Evolutionary conservation across 2,888 invertebrate species (phyloP).

Genomic region (Pandemis heparana): DNA sequence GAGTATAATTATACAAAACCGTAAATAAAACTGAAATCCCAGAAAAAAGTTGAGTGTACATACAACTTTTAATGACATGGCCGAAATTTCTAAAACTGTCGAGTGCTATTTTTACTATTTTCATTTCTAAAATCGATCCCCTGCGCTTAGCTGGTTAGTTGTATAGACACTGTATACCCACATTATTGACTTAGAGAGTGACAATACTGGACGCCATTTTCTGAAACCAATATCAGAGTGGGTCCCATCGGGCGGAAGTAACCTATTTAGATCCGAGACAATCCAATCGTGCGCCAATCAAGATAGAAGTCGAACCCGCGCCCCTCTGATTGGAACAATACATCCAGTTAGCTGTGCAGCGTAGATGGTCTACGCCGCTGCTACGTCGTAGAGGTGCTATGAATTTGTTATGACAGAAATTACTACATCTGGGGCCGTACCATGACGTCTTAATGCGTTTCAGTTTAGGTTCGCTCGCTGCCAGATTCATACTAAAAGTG

Average conservation of each 20-base stretch:
- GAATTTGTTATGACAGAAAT: not conserved
- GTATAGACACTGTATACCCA: not conserved
- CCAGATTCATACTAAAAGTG: no score
- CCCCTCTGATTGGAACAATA: slow-evolving; percentile 2
- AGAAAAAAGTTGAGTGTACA: no score
- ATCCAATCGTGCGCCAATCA: slow-evolving; percentile 16
- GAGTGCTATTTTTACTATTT: no score
- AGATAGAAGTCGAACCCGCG: slow-evolving; percentile 3
- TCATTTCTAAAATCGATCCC: no score
- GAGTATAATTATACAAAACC: no score
- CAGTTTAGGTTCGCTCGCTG: no score
- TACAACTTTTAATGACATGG: no score
- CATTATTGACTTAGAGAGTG: not conserved
- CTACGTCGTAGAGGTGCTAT: slow-evolving; percentile 3
- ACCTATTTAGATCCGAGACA: slow-evolving; percentile 1
- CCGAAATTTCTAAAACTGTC: no score
- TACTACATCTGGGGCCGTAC: no score
- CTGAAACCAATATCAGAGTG: not conserved
- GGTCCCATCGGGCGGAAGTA: slow-evolving; percentile 9
- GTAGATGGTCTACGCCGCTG: not conserved
- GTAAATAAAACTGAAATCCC: no score
- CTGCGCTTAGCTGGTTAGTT: no score
- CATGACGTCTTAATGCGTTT: no score
- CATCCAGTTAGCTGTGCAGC: not conserved
- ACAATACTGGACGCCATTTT: not conserved